Conservation (phyloP, 2,888 invertebrate species). For the Hypomecis punctinalis region DNA sequence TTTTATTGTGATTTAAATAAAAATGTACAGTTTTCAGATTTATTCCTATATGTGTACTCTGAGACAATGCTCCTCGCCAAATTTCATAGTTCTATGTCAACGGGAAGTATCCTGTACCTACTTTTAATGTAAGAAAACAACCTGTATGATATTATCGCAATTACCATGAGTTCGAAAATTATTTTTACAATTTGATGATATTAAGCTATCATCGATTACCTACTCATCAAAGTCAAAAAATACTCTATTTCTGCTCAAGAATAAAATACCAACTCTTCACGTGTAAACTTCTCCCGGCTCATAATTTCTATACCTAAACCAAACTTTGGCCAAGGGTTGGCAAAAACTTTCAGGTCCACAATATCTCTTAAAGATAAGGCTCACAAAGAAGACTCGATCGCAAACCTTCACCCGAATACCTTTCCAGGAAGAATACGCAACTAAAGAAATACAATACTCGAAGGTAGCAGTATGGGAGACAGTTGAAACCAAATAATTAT, state of each 20-base stretch:
- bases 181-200: no score
- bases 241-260: neutral
- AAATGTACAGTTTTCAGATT: no score
- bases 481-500: no score
- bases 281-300: constrained; percentile 19
- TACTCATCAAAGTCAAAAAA: neutral
- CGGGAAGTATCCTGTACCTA: no score
- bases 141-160: no score
- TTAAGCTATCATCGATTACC: no score
- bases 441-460: constrained; percentile 37
- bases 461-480: constrained; percentile 20
- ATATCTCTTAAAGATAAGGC: constrained; percentile 33
- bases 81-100: no score
- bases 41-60: no score
- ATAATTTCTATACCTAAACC: constrained; percentile 27
- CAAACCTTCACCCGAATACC: constrained; percentile 30
- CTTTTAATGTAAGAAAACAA: no score
- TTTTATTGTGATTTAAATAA: no score
- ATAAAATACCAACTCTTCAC: constrained; percentile 7
- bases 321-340: constrained; percentile 27
- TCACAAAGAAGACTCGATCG: constrained; percentile 32
- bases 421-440: constrained; percentile 30
- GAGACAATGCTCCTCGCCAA: no score
- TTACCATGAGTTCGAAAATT: no score
- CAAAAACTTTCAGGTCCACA: constrained; percentile 32